These are phyloP conservation scores for Scaptomyza hsui DNA, from an alignment of 1,140 invertebrate species.

Conservation along the genomic window DNA sequence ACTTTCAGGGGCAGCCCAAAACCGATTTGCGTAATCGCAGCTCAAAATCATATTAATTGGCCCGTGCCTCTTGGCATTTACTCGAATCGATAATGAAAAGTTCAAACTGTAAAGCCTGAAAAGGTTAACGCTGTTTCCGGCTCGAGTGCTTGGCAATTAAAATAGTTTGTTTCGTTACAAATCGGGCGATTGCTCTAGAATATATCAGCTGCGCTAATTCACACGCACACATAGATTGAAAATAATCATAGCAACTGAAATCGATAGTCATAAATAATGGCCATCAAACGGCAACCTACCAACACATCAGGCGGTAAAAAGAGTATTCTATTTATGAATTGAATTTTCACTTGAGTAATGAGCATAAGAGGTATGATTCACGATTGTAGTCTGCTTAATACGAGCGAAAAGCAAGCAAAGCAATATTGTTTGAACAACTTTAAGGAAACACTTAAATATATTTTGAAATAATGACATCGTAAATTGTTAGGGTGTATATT, in stretches of 20 bases:
- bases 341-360: neutral
- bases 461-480: too few species aligned
- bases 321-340: constrained; percentile 12
- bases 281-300: constrained; percentile 53
- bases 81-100: constrained; percentile 64
- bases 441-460: too few species aligned
- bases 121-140: constrained; percentile 43
- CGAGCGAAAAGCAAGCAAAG: too few species aligned
- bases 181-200: constrained; percentile 23
- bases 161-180: constrained; percentile 38
- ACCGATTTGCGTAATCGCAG: constrained; percentile 67
- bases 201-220: constrained; percentile 60
- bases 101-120: constrained; percentile 51
- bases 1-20: constrained; percentile 37
- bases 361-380: neutral
- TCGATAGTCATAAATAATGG: constrained; percentile 72
- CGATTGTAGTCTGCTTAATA: too few species aligned
- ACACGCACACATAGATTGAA: constrained; percentile 30
- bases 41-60: constrained; percentile 70
- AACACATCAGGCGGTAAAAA: neutral
- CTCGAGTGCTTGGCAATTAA: constrained; percentile 29
- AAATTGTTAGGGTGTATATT: too few species aligned
- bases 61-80: constrained; percentile 39
- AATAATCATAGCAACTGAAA: constrained; percentile 27
- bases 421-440: too few species aligned